Conservation (phyloP, 1,140 invertebrate species). For the Harlomillsia oculata region DNA sequence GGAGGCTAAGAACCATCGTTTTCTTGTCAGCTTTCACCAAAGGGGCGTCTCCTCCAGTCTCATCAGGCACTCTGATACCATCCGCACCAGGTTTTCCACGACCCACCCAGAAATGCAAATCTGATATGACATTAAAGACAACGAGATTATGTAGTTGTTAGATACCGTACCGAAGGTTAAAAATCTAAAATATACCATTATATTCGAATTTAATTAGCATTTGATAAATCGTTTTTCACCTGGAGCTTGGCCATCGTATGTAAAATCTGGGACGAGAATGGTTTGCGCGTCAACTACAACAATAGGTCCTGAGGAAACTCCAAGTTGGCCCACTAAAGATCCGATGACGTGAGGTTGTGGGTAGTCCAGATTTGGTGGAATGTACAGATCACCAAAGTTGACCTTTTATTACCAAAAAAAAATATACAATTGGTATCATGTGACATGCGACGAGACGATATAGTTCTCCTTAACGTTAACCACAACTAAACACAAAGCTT, state of each 20-base stretch:
- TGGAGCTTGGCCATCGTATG: constrained; percentile 79
- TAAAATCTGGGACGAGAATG: constrained; percentile 72
- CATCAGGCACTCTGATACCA: constrained; percentile 71
- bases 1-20: constrained; percentile 74
- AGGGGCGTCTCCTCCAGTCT: constrained; percentile 73
- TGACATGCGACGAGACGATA: too few species aligned
- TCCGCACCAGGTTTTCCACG: constrained; percentile 64
- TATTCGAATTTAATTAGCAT: too few species aligned
- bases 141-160: constrained; percentile 6
- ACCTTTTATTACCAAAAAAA: too few species aligned
- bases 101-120: constrained; percentile 85
- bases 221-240: too few species aligned
- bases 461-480: too few species aligned
- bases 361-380: constrained; percentile 65
- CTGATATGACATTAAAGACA: constrained; percentile 45
- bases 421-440: too few species aligned
- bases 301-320: constrained; percentile 69
- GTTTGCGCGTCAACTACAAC: constrained; percentile 85
- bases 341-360: constrained; percentile 70
- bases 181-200: neutral
- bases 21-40: constrained; percentile 68
- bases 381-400: constrained; percentile 80
- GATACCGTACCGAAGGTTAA: neutral
- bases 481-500: too few species aligned
- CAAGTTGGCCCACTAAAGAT: constrained; percentile 64